Evolutionary conservation across 2,888 invertebrate species (phyloP), one percentile per base, ranked within the genome.

Genomic region (Laothoe populi): DNA sequence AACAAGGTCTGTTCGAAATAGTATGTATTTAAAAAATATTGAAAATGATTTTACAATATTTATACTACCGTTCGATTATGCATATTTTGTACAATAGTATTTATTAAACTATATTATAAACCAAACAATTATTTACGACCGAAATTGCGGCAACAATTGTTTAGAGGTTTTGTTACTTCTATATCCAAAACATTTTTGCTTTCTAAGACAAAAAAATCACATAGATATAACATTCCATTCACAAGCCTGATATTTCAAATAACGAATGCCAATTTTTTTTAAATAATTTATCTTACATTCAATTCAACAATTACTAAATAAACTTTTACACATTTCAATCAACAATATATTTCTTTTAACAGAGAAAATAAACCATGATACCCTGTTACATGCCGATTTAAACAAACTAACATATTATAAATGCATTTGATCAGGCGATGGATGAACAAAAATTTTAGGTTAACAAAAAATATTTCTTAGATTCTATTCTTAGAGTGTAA

Each of bases 301-400:
- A 40, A 24, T 23, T 23, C 42, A 40, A 58, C 57, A 58, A 40
- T 58, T 58, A 13, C 24, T 42, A 58, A 58, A 58, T 58, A 58
- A 58, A 65, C 63, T 66, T 59, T 66, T 67, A 62, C 45, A 63
- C 61, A 65, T 53, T 64, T 59, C 66, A 61, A 64, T 65, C 57
- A 53, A 61, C 40, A 61, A 40, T 61, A 61, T 49, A 23, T 26
- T 31, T 60, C 48, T 40, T 49, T 53, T 68, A 68, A 62, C 61
- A 44, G 60, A 77, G 78, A 69, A 66, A 62, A 81, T 75, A 66
- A 71, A 79, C 75, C 83, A 77, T 78, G 82, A 85, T 91, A 90
- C 91, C 90, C 91, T 91, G 91, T 88, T 87, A 89, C 86, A 87
- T 88, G 88, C 87, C 88, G 80, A 58, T 46, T 21, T 78, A 77